Evolutionary conservation across 2,113 vertebrate species (phyloP).

Genomic region (Semnornis frantzii): DNA sequence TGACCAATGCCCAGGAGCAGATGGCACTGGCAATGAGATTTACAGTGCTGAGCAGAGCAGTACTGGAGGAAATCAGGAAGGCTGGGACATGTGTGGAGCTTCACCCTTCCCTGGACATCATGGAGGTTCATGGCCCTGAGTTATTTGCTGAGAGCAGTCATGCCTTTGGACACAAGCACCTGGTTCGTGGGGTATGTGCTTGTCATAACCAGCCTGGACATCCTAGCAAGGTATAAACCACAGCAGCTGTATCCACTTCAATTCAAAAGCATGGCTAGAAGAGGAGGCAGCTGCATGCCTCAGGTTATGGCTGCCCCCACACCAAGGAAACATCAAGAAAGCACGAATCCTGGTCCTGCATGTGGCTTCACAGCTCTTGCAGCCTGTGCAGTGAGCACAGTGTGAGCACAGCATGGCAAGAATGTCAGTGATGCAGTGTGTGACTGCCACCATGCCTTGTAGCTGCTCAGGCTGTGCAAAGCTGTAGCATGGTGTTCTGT

Average conservation of each 20-base stretch:
- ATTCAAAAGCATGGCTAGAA: background rate
- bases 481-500: background rate
- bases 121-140: background rate
- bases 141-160: background rate
- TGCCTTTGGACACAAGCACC: background rate
- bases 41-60: background rate
- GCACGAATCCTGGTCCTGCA: background rate
- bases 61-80: background rate
- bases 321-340: background rate
- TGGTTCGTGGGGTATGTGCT: background rate
- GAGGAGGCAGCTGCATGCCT: background rate
- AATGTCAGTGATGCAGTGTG: background rate
- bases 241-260: background rate
- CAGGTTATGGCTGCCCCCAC: fast-evolving
- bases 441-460: background rate
- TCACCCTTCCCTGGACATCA: background rate
- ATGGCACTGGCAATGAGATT: background rate
- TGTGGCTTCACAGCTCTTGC: background rate
- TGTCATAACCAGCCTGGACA: background rate
- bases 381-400: no score
- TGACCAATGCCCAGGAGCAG: background rate
- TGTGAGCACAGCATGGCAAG: background rate
- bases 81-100: background rate
- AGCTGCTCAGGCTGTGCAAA: background rate
- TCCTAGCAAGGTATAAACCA: background rate